Evolutionary conservation across 2,113 vertebrate genomes (phyloP).

Genomic region (Malurus cyaneus): DNA sequence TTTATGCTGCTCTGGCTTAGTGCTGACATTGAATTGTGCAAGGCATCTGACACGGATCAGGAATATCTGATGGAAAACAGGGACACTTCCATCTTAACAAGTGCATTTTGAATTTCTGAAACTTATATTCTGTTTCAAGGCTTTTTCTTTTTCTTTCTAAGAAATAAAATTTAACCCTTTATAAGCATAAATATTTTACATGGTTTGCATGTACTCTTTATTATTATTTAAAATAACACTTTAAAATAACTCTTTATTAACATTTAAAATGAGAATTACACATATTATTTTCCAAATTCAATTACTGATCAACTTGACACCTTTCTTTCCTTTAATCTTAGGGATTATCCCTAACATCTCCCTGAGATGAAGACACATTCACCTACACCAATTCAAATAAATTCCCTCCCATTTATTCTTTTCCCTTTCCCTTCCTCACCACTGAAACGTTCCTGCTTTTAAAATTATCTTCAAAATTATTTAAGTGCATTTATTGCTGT

Average conservation of each 20-base stretch:
- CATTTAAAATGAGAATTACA: neutral
- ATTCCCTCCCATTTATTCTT: neutral
- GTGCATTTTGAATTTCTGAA: neutral
- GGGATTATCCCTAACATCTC: neutral
- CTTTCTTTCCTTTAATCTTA: neutral
- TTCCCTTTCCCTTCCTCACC: neutral
- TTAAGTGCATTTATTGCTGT: neutral
- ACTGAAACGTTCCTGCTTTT: neutral
- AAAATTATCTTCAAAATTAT: neutral
- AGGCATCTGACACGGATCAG: neutral
- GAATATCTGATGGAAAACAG: neutral
- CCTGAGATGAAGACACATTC: neutral
- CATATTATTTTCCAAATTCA: neutral
- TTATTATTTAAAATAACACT: too few species aligned
- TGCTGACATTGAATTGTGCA: neutral
- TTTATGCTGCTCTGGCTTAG: neutral
- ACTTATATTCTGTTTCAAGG: neutral
- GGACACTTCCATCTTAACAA: neutral
- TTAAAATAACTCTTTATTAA: neutral
- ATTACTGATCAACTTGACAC: neutral
- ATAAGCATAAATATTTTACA: neutral
- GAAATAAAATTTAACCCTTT: neutral
- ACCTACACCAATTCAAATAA: neutral
- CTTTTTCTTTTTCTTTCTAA: neutral
- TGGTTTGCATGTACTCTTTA: neutral